Conservation (phyloP, 2,113 vertebrate species). For the Passer domesticus region DNA sequence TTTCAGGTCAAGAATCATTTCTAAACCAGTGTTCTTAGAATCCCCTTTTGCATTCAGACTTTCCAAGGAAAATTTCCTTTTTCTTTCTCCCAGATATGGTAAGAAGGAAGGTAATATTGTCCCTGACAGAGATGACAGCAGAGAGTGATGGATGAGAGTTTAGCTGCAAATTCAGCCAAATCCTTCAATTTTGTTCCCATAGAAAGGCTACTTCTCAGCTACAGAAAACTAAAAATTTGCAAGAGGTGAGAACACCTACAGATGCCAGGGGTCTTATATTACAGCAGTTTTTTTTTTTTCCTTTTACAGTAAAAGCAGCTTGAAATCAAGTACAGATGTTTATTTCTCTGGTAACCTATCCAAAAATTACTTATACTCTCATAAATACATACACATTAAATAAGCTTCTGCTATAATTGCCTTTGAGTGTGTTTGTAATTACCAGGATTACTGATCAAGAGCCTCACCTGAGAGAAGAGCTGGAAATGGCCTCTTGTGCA, state of each 20-base stretch:
- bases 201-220: neutral
- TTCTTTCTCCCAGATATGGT: neutral
- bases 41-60: neutral
- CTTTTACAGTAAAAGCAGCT: neutral
- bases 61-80: neutral
- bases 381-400: constrained; percentile 30
- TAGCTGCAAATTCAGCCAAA: neutral
- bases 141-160: neutral
- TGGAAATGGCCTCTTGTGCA: neutral
- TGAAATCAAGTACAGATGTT: constrained; percentile 51
- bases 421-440: constrained; percentile 23
- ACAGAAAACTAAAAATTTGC: neutral
- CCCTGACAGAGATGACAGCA: neutral
- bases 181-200: neutral
- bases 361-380: neutral
- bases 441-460: constrained; percentile 29
- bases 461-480: neutral
- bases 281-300: neutral
- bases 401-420: constrained; percentile 27
- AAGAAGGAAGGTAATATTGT: neutral
- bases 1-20: neutral
- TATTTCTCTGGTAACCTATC: constrained; percentile 39
- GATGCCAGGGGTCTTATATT: neutral
- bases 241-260: neutral
- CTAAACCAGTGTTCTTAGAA: neutral